Evolutionary conservation across 2,888 invertebrate genomes (phyloP), one percentile per base, ranked within the genome.

Genomic region (Polydrusus cervinus): DNA sequence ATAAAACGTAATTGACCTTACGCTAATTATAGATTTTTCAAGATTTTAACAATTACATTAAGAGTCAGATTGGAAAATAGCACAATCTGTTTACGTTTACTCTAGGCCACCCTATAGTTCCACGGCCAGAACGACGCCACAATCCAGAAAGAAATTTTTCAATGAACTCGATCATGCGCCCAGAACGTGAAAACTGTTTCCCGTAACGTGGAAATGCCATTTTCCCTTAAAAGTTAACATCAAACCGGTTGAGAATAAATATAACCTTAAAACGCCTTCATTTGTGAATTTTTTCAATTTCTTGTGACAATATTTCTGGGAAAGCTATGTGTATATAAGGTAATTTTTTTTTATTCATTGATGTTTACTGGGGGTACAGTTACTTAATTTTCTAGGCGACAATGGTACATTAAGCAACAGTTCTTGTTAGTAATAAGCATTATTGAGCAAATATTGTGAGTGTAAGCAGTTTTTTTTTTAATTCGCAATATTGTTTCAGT

Each of bases 101-200:
- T 49, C 20, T 67, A 73, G 49, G 40, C 20, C 73, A 73, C 72
- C 66, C 73, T 61, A 60, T 67, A 67, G 40, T 34, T 14, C 34
- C 30, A 55, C 11, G 14, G 16, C 61, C 66, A 51, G 65, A 53
- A 68, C 64, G 71, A 61, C 62, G 62, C 62, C 43, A 71, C 18
- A n/a, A 20, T 18, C 49, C 13, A 1, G 11, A 34, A 18, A 25
- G 62, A 18, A 3, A 43, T 61, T 62, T 72, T 74, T 74, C 74
- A 74, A 74, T 74, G 74, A 65, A 70, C 70, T 9, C 40, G 74
- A 69, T 74, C 74, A 74, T 74, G 74, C 74, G 74, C 74, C 20
- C 55, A 65, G 69, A 60, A 13, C 60, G 57, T 55, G 64, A 14
- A 71, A 61, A 71, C 20, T 53, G 10, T 34, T 34, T 34, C 74